phyloP scores from a whole-genome alignment of 2,113 vertebrate species.

The Chaetodon trifascialis region DNA sequence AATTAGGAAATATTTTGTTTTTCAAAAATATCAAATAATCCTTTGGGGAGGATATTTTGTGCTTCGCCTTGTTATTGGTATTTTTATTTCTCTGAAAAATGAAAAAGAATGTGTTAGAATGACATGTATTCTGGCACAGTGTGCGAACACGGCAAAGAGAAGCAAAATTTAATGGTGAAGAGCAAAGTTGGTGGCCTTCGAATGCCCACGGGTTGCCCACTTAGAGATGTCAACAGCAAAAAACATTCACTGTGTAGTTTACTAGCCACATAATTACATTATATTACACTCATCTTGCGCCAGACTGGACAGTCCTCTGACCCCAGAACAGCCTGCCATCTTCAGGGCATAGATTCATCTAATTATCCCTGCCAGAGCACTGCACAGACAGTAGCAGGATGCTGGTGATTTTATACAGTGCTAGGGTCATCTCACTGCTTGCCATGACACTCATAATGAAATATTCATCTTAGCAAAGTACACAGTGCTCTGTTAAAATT shows the following conservation, averaged over 20 bases:
- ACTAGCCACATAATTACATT: constrained; percentile 52
- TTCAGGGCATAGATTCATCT: constrained; percentile 69
- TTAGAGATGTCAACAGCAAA: constrained; percentile 38
- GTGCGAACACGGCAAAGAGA: background rate
- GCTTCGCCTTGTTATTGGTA: background rate
- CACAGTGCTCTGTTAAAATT: constrained; percentile 70
- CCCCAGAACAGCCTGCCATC: constrained; percentile 58
- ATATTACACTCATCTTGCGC: constrained; percentile 51
- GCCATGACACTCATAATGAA: constrained; percentile 71
- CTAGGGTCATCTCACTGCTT: constrained; percentile 65
- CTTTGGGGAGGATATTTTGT: background rate
- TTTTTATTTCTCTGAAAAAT: background rate
- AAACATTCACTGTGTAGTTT: constrained; percentile 25
- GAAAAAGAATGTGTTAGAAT: background rate
- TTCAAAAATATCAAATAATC: background rate
- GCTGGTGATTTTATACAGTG: constrained; percentile 56
- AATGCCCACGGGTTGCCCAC: constrained; percentile 18
- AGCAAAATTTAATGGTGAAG: background rate
- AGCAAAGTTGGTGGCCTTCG: constrained; percentile 13
- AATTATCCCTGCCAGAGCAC: constrained; percentile 61
- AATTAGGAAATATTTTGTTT: background rate
- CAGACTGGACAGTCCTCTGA: constrained; percentile 47
- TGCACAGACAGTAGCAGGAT: constrained; percentile 42
- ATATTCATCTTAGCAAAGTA: constrained; percentile 71
- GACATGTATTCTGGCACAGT: background rate